Evolutionary conservation across 2,888 invertebrate species (phyloP), one percentile per base, ranked within the genome.

Genomic region (Rotaria sp.): DNA sequence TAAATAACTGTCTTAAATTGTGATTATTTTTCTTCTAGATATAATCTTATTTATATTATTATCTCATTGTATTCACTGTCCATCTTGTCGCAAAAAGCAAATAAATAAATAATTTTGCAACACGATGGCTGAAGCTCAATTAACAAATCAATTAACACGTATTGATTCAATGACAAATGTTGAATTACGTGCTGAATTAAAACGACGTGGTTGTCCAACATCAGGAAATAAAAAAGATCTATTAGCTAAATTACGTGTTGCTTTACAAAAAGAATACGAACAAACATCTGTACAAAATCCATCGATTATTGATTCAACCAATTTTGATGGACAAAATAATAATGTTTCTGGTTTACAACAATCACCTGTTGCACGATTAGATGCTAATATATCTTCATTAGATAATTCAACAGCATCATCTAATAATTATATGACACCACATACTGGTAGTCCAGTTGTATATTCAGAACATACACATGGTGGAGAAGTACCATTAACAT

Each of bases 171-270:
- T 80, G 80, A 80, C 80, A 45, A 80, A 80, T 5, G 67, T 50
- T 48, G 85, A 86, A 38, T 55, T 86, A 30, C 85, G 52, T 48
- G 55, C 35, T 4, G 86, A 86, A 57, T 45, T 86, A 18, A 86
- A 85, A 80, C 85, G 75, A 55, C n/a, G 85, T 85, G 85, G 85
- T 59, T 55, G 75, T 35, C 75, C 75, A 24, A 85, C 86, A 48
- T 75, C 86, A 3, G 86, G 86, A 1, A 86, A 85, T 41, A 86
- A 86, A 85, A 85, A 86, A 84, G 86, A 86, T 57, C 80, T 86
- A 24, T 38, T 85, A 26, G 75, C 85, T 52, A 86, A 86, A 80
- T 59, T 86, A 3, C 80, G 45, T 80, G 45, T 0, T 41, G 80
- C 80, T 45, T 13, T 80, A n/a, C 80, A 80, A 80, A 80, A 80